These are phyloP conservation scores for Epinephelus fuscoguttatus DNA, from an alignment of 2,113 vertebrate genomes.

Conservation along the genomic window DNA sequence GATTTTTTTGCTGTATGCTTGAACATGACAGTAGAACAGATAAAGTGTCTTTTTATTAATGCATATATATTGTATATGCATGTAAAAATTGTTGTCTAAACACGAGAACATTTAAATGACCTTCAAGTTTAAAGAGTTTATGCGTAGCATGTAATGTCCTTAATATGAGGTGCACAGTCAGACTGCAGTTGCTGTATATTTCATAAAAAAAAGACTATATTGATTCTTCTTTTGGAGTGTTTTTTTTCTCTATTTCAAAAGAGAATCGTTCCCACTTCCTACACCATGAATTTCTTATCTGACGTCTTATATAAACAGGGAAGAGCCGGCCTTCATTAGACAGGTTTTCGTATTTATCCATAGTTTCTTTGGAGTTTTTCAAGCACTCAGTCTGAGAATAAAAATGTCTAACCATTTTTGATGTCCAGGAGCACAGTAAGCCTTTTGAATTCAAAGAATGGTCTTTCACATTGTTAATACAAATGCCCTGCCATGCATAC, in stretches of 20 bases:
- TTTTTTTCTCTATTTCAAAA: neutral
- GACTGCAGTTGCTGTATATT: neutral
- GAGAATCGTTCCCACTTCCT: neutral
- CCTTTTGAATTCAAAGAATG: neutral
- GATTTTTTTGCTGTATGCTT: neutral
- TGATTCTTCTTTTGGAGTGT: neutral
- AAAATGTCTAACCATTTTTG: neutral
- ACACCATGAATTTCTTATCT: neutral
- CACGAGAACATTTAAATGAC: neutral
- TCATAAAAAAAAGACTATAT: neutral
- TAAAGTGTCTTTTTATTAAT: neutral
- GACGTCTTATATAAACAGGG: neutral
- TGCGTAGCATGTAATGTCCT: neutral
- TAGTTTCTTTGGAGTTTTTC: neutral
- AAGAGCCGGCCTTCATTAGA: neutral
- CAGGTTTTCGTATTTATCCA: neutral
- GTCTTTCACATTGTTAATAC: neutral
- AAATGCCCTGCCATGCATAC: neutral
- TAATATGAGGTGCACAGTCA: neutral
- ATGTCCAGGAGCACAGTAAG: conserved; percentile 16
- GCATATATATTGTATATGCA: neutral
- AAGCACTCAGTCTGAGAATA: neutral
- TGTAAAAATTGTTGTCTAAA: neutral
- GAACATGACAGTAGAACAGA: neutral
- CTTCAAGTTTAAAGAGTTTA: neutral